Conservation (phyloP, 2,113 vertebrate genomes). For the Limanda limanda region DNA sequence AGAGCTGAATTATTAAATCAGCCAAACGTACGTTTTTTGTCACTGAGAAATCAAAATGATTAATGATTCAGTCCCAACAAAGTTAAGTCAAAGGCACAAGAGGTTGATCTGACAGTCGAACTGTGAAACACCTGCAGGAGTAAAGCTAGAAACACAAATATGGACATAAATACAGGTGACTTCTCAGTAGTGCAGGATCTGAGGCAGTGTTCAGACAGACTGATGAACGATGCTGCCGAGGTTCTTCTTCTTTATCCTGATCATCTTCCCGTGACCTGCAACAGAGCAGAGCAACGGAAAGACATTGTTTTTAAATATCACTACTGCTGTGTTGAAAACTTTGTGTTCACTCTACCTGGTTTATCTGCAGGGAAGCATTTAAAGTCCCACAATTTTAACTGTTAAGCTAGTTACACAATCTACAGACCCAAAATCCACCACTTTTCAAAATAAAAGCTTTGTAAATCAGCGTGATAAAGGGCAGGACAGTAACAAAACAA, state of each 20-base stretch:
- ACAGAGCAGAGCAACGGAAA: background rate
- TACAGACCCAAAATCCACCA: too few species aligned
- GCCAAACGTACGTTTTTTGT: conserved; percentile 51
- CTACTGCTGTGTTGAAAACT: too few species aligned
- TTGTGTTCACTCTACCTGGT: too few species aligned
- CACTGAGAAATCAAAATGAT: conserved; percentile 11
- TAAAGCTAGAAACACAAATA: conserved; percentile 21
- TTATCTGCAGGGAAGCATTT: too few species aligned
- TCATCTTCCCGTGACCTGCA: conserved; percentile 51
- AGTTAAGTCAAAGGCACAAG: background rate
- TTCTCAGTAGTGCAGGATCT: background rate
- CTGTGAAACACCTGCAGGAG: background rate
- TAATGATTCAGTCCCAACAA: conserved; percentile 5
- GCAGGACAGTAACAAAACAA: too few species aligned
- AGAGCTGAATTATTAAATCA: background rate
- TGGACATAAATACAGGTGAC: conserved; percentile 60
- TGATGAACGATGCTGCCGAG: conserved; percentile 47
- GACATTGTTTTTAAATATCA: background rate
- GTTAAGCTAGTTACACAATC: too few species aligned
- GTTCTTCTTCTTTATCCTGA: conserved; percentile 79
- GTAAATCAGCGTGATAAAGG: too few species aligned
- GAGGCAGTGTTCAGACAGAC: conserved; percentile 35
- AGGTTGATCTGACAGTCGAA: background rate
- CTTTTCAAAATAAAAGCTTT: too few species aligned
- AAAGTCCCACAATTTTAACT: too few species aligned